These are phyloP conservation scores for Cryptocheilus praepositus DNA, from an alignment of 2,888 invertebrate genomes.

Conservation along the genomic window DNA sequence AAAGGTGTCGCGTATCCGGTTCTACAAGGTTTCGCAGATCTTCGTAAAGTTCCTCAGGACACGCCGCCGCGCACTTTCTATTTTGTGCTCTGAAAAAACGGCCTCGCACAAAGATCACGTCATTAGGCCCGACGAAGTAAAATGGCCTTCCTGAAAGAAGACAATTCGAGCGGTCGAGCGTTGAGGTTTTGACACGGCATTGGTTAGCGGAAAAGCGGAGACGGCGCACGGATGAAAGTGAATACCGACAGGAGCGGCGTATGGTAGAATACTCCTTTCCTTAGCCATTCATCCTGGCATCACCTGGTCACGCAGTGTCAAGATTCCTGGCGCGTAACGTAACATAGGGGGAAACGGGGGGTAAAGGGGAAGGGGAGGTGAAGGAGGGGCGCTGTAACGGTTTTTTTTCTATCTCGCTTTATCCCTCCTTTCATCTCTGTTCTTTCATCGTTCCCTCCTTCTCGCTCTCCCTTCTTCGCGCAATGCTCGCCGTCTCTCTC, in stretches of 20 bases:
- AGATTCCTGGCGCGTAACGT: slow-evolving; percentile 67
- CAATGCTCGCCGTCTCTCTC: too few relatives aligned
- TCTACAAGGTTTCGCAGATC: too few relatives aligned
- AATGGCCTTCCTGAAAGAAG: too few relatives aligned
- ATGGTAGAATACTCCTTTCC: slow-evolving; percentile 49
- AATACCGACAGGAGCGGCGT: slow-evolving; percentile 29
- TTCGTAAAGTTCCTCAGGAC: too few relatives aligned
- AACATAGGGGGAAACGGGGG: slow-evolving; percentile 53
- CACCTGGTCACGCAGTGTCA: slow-evolving; percentile 57
- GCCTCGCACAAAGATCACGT: too few relatives aligned
- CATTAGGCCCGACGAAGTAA: too few relatives aligned
- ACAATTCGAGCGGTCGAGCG: too few relatives aligned
- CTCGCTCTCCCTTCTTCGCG: slow-evolving; percentile 4
- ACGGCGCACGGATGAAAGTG: slow-evolving; percentile 34
- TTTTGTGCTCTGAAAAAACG: too few relatives aligned
- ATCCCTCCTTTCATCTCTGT: slow-evolving; percentile 8
- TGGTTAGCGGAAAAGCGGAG: neutral
- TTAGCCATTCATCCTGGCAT: slow-evolving; percentile 58
- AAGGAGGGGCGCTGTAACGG: slow-evolving; percentile 59
- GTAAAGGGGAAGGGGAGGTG: neutral
- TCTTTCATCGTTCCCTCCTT: slow-evolving; percentile 9
- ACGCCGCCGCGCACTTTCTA: too few relatives aligned
- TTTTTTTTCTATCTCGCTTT: slow-evolving; percentile 56
- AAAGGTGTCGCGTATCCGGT: slow-evolving; percentile 23
- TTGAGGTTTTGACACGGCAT: too few relatives aligned